These are phyloP conservation scores for Conus ventricosus DNA, from an alignment of 1,140 invertebrate species.

Conservation along the genomic window DNA sequence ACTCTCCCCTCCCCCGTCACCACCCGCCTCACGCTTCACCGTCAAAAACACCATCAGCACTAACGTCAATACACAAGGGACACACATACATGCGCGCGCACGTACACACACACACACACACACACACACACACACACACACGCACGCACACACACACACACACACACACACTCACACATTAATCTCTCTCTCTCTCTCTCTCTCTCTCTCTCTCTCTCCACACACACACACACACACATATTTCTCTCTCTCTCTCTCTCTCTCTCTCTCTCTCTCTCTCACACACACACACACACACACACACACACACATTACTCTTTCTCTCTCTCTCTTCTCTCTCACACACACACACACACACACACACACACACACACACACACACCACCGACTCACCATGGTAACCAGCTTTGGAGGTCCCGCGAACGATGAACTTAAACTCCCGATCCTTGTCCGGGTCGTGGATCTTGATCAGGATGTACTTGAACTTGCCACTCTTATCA, in stretches of 20 bases:
- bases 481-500: conserved; percentile 86
- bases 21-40: no score
- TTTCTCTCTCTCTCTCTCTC: no score
- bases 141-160: neutral
- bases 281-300: neutral
- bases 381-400: conserved; percentile 61
- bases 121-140: neutral
- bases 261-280: no score
- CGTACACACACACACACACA: no score
- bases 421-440: conserved; percentile 70
- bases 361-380: neutral
- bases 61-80: no score
- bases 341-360: neutral
- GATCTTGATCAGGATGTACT: conserved; percentile 90
- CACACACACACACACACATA: no score
- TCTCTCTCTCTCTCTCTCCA: no score
- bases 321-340: no score
- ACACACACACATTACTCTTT: neutral
- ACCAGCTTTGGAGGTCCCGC: conserved; percentile 57
- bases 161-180: neutral
- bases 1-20: no score
- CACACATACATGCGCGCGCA: no score
- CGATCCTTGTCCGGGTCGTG: conserved; percentile 69
- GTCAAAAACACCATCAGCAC: no score
- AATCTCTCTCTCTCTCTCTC: no score